phyloP scores from a whole-genome alignment of 2,888 invertebrate species.

The Sminthurinus aureus region DNA sequence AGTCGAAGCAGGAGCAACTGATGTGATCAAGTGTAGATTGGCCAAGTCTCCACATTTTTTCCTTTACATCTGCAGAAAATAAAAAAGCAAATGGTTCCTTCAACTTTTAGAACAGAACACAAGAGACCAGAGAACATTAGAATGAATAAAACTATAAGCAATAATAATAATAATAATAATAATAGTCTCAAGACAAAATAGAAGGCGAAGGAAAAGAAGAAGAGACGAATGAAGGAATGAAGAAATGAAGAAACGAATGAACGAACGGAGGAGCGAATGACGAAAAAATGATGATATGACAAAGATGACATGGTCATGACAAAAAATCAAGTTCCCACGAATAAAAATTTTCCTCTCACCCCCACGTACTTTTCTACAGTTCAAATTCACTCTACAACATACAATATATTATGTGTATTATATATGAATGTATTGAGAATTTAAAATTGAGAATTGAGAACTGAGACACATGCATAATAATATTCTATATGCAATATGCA shows the following conservation, averaged over 20 bases:
- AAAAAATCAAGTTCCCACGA: constrained; percentile 60
- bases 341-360: constrained; percentile 54
- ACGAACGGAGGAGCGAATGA: constrained; percentile 21
- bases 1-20: constrained; percentile 44
- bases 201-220: background rate
- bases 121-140: background rate
- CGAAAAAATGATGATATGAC: constrained; percentile 59
- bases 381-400: no score
- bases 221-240: constrained; percentile 33
- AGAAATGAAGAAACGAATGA: constrained; percentile 17
- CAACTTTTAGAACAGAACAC: constrained; percentile 41
- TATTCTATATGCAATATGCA: no score
- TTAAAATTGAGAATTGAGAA: no score
- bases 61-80: constrained; percentile 43
- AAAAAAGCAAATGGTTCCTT: constrained; percentile 49
- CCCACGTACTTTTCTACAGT: constrained; percentile 36
- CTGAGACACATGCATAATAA: no score
- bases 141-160: no score
- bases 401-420: no score
- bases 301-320: constrained; percentile 59
- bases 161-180: constrained; percentile 7
- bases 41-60: constrained; percentile 51
- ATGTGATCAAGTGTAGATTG: constrained; percentile 50
- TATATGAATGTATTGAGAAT: no score
- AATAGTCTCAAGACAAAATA: background rate